Percentiles rank a stretch among this genome's conserved stretches.
Evolutionary conservation across 2,797 vertebrate genomes (phyloP).

Genomic region (Scolopax rusticola): DNA sequence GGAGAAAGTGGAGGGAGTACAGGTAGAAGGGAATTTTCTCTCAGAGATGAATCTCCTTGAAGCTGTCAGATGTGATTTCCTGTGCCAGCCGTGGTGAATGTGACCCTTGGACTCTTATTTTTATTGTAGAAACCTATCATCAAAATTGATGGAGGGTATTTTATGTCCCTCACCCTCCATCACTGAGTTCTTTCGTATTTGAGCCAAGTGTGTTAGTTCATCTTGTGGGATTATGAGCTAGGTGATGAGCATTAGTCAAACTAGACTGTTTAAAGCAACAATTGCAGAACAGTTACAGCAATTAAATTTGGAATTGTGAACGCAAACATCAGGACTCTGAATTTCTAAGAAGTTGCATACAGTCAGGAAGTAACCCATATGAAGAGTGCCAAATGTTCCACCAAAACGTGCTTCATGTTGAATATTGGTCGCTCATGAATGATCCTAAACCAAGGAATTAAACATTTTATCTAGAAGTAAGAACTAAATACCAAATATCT

Average conservation of each 20-base stretch:
- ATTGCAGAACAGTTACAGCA: not conserved
- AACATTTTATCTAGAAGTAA: not conserved
- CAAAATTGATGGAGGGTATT: not conserved
- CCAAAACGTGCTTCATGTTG: not conserved
- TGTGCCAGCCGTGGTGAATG: not conserved
- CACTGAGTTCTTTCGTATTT: not conserved
- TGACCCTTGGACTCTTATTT: not conserved
- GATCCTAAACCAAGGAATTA: not conserved
- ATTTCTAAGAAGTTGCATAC: not conserved
- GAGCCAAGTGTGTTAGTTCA: not conserved
- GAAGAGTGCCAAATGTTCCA: not conserved
- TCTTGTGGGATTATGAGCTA: not conserved
- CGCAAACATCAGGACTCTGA: not conserved
- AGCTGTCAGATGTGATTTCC: not conserved
- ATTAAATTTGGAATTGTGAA: not conserved
- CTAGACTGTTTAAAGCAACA: not conserved
- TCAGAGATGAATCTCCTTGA: not conserved
- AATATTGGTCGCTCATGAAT: not conserved
- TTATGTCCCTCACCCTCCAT: not conserved
- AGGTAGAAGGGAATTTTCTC: not conserved
- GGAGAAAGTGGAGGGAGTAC: accelerated
- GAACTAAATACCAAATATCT: not conserved
- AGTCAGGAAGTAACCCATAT: not conserved
- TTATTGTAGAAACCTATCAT: not conserved
- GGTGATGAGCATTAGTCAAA: not conserved